phyloP scores from a whole-genome alignment of 2,888 invertebrate species.

The Epinotia bilunana region DNA sequence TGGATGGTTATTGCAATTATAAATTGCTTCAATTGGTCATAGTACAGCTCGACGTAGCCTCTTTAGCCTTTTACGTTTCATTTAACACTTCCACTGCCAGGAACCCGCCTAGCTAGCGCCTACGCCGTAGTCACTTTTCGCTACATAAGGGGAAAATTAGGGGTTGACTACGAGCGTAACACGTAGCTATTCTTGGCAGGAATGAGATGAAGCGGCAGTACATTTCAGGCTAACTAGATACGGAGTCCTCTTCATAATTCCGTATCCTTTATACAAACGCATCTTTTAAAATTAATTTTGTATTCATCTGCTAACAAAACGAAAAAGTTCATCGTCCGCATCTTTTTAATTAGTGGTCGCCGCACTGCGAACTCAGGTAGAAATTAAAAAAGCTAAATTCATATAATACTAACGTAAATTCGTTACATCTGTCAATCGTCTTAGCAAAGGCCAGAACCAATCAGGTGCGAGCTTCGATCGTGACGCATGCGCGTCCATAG shows the following conservation, averaged over 20 bases:
- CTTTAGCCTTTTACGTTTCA: not conserved
- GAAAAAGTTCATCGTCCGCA: too few species aligned
- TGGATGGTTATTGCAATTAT: not conserved
- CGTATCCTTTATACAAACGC: too few species aligned
- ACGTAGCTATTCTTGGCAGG: too few species aligned
- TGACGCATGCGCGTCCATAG: constrained; percentile 78
- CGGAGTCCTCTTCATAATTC: too few species aligned
- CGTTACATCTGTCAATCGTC: constrained; percentile 61
- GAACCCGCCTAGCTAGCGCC: too few species aligned
- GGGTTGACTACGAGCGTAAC: too few species aligned
- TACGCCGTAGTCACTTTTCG: too few species aligned
- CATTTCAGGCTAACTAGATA: not conserved
- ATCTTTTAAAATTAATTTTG: too few species aligned
- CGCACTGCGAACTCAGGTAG: not conserved
- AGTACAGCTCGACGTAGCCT: not conserved
- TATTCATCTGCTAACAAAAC: too few species aligned
- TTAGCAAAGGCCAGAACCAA: constrained; percentile 59
- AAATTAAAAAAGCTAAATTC: constrained; percentile 20
- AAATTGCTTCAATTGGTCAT: not conserved
- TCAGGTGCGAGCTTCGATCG: constrained; percentile 56
- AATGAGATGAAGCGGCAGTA: not conserved
- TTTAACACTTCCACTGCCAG: not conserved
- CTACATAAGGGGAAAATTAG: too few species aligned
- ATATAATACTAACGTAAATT: constrained; percentile 49
- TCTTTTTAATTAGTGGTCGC: not conserved